A percentile compares a stretch with the other conserved stretches of the same genome.
Evolutionary conservation across 2,113 vertebrate species (phyloP).

Genomic region (Terrapene triunguis): DNA sequence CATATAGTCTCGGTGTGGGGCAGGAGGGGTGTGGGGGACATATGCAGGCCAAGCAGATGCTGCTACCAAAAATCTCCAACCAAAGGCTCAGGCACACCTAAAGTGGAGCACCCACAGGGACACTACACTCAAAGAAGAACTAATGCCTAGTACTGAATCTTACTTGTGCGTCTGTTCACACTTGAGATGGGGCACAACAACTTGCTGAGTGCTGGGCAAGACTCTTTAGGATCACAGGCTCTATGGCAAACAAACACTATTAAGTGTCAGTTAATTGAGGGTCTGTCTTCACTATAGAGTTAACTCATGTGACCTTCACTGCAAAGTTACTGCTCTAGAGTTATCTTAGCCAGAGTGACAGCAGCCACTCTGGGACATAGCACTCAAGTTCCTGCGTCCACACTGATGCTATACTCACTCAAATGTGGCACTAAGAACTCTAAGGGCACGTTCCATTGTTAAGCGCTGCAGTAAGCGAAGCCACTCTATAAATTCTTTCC

Average conservation of each 20-base stretch:
- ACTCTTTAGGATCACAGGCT: not conserved
- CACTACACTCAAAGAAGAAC: not conserved
- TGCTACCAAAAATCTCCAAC: not conserved
- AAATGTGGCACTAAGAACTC: not conserved
- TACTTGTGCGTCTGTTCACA: not conserved
- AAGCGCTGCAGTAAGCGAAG: not conserved
- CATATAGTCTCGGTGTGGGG: not conserved
- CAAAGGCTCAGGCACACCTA: not conserved
- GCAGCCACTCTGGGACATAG: not conserved
- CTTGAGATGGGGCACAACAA: not conserved
- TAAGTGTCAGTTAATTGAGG: not conserved
- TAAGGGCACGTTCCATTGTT: rapidly evolving
- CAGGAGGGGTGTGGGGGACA: not conserved
- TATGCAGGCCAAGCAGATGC: not conserved
- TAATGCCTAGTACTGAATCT: not conserved
- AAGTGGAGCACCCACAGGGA: not conserved
- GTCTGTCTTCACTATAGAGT: not conserved
- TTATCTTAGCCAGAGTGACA: not conserved
- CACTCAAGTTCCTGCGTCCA: not conserved
- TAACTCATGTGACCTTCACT: not conserved
- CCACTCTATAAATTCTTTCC: not conserved
- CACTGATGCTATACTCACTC: not conserved
- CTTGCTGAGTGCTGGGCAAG: not conserved
- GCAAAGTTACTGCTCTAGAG: not conserved
- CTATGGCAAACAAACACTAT: not conserved